Conservation (phyloP, 2,888 invertebrate species). For the Napeogenes sylphis region DNA sequence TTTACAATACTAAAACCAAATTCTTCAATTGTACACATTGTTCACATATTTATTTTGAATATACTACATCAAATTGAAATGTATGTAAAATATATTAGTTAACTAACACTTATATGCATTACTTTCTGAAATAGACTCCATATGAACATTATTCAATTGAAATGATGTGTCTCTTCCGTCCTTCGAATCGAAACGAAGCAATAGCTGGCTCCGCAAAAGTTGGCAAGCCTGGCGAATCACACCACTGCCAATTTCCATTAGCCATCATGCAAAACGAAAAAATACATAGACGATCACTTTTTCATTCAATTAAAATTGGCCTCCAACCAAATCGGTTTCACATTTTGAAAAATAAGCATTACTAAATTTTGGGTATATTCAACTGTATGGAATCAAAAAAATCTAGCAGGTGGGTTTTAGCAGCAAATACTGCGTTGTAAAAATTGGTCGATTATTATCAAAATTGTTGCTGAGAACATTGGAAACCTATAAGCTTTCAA, state of each 20-base stretch:
- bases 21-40: constrained; percentile 4
- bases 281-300: constrained; percentile 76
- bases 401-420: constrained; percentile 34
- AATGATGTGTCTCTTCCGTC: constrained; percentile 70
- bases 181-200: constrained; percentile 69
- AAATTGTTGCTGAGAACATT: constrained; percentile 62
- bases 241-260: constrained; percentile 78
- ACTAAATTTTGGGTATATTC: constrained; percentile 33
- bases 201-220: constrained; percentile 75
- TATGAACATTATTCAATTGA: constrained; percentile 74
- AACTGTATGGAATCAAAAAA: constrained; percentile 30
- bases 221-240: constrained; percentile 69
- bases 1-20: constrained; percentile 4
- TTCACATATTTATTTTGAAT: neutral
- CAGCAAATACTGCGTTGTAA: constrained; percentile 11
- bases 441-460: constrained; percentile 49
- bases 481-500: constrained; percentile 77
- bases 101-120: neutral
- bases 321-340: constrained; percentile 47
- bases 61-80: neutral
- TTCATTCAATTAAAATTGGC: constrained; percentile 78
- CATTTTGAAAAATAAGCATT: constrained; percentile 35
- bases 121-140: constrained; percentile 32
- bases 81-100: neutral
- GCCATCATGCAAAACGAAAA: constrained; percentile 77